These are phyloP conservation scores for Pangasius krempfi DNA, from an alignment of 2,797 vertebrate genomes.

Conservation along the genomic window DNA sequence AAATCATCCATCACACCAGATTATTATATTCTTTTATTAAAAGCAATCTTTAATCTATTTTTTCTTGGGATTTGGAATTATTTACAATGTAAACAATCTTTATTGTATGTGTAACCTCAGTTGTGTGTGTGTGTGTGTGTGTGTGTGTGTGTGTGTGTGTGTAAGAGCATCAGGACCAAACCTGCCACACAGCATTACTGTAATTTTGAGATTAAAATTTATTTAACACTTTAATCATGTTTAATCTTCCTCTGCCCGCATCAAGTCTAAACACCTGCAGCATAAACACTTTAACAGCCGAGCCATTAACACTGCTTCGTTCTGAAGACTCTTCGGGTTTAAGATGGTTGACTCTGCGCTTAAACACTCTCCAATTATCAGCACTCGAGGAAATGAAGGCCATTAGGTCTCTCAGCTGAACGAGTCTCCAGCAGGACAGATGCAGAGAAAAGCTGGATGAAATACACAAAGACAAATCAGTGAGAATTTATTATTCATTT, in stretches of 20 bases:
- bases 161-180: neutral
- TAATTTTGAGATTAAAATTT: neutral
- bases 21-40: neutral
- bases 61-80: neutral
- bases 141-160: neutral
- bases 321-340: neutral
- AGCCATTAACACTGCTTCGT: neutral
- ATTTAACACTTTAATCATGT: neutral
- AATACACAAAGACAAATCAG: neutral
- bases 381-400: conserved; percentile 17
- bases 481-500: neutral
- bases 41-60: neutral
- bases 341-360: conserved; percentile 24
- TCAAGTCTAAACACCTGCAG: neutral
- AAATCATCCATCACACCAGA: neutral
- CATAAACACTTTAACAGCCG: neutral
- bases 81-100: neutral
- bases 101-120: neutral
- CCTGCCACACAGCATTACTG: neutral
- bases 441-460: neutral
- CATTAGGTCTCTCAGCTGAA: conserved; percentile 15
- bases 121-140: conserved; percentile 14
- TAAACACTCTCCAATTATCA: neutral
- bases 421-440: neutral
- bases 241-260: neutral